These are phyloP conservation scores for Pheucticus melanocephalus DNA, from an alignment of 2,113 vertebrate species.

Conservation along the genomic window DNA sequence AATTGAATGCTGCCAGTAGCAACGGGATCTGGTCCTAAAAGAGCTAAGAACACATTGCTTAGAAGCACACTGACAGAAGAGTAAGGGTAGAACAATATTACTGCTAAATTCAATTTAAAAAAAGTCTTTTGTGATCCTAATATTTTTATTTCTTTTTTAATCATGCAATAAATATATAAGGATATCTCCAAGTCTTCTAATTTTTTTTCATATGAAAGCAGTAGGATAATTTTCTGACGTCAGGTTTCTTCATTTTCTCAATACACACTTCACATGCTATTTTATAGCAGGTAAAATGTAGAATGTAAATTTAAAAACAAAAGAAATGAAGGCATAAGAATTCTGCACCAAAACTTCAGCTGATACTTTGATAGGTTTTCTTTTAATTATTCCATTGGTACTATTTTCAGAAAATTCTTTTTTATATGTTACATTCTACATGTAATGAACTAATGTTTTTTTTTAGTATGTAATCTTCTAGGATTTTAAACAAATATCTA, in stretches of 20 bases:
- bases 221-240: background rate
- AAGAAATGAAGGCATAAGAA: background rate
- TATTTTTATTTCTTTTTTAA: background rate
- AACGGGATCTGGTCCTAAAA: background rate
- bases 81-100: background rate
- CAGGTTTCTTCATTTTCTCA: background rate
- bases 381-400: background rate
- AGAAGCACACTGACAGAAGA: background rate
- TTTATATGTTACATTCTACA: background rate
- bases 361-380: background rate
- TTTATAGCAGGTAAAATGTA: background rate
- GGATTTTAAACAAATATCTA: background rate
- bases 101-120: background rate
- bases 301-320: background rate
- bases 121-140: background rate
- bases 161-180: background rate
- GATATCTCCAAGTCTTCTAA: background rate
- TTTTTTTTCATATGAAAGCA: background rate
- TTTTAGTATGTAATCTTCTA: background rate
- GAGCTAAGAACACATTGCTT: background rate
- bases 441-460: background rate
- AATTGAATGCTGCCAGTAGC: background rate
- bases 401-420: background rate
- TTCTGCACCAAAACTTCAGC: background rate
- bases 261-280: background rate